Base-by-base conservation (phyloP, 2,888 invertebrate species). In the Cremastobaeus sp. region DNA sequence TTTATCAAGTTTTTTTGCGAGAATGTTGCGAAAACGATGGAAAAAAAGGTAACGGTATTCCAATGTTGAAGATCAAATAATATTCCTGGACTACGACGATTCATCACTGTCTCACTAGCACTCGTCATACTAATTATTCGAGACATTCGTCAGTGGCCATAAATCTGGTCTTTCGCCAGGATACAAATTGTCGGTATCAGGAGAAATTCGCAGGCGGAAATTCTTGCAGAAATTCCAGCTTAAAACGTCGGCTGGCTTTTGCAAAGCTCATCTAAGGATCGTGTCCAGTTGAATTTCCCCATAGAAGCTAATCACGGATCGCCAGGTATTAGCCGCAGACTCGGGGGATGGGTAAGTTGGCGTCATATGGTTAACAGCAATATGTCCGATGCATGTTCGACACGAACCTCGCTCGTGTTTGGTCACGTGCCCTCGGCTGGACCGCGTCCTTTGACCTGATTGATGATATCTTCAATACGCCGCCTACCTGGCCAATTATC, bases 231-330 rank as follows among this genome's bases (percentile, higher is more conserved):
- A 32, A 21, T 14, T 20, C 18, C 12, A 9, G 18, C 9, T 35
- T n/a, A 54, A 65, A 65, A 54, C 47, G 9, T 5, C 1, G 39
- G 15, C 8, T 1, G 25, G 9, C 43, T 12, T 30, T 32, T 1
- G 41, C 41, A 20, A 20, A 30, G 3, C 66, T 72, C 80, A 76
- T 78, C 79, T 81, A 76, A 74, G 79, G 76, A 72, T 78, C 83
- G 80, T 84, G 82, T 85, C 78, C 81, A 71, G 78, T 54, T 82
- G 83, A 84, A 86, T 86, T 86, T 86, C 86, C 86, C 86, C 65
- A 75, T 47, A 84, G 86, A 82, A 83, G 80, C 81, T 83, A 84
- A 86, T 86, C 83, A 85, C 82, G 83, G 82, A 80, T 81, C 82
- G 81, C 79, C 78, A 79, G 80, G 81, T 81, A 83, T 82, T 80